Conservation (phyloP, 1,140 invertebrate species). For the Brachionus manjavacas region DNA sequence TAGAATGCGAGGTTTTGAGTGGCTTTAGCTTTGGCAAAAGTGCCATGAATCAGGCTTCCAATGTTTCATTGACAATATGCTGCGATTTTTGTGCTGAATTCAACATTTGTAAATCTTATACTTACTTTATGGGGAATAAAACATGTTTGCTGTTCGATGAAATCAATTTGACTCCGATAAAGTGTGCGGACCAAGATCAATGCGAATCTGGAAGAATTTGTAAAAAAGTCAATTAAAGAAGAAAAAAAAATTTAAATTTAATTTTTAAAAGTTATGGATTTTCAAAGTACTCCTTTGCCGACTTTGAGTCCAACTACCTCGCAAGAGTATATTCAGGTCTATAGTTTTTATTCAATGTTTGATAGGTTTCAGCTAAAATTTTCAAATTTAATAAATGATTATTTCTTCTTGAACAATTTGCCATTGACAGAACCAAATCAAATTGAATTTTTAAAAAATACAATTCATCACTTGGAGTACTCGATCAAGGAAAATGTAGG, state of each 20-base stretch:
- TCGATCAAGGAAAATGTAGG: neutral
- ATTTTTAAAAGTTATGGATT: neutral
- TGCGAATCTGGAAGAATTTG: constrained; percentile 30
- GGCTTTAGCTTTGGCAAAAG: neutral
- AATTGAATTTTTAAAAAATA: neutral
- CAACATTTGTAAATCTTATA: constrained; percentile 37
- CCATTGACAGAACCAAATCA: neutral
- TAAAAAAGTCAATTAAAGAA: neutral
- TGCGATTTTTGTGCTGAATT: constrained; percentile 40
- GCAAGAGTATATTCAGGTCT: neutral
- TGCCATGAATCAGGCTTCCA: constrained; percentile 11
- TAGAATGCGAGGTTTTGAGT: constrained; percentile 8
- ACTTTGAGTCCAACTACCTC: constrained; percentile 22
- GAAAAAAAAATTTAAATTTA: neutral
- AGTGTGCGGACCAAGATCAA: neutral
- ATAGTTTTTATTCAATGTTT: constrained; percentile 34
- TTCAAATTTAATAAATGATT: neutral
- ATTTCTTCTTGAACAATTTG: constrained; percentile 28
- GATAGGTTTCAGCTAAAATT: constrained; percentile 30
- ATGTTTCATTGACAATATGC: constrained; percentile 36
- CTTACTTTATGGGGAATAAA: neutral
- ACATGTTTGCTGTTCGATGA: constrained; percentile 20
- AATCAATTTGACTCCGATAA: neutral
- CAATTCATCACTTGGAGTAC: neutral
- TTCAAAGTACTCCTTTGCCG: neutral